These are phyloP conservation scores for Drosophila silvestris DNA, from an alignment of 2,888 invertebrate species.

Conservation along the genomic window DNA sequence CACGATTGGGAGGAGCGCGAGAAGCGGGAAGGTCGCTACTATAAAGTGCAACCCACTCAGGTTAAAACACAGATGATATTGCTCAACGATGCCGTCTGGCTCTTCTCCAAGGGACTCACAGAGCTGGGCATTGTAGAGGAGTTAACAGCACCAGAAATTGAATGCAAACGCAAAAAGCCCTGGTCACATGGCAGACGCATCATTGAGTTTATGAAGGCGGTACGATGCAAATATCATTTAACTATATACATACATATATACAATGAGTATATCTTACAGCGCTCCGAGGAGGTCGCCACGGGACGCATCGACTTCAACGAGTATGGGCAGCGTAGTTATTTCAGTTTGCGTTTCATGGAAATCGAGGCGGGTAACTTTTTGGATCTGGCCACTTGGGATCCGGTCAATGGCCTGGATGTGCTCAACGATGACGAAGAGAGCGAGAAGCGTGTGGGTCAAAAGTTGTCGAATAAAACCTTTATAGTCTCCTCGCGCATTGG, in stretches of 20 bases:
- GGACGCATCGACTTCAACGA: slow-evolving; percentile 84
- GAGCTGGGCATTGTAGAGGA: slow-evolving; percentile 83
- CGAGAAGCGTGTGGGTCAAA: slow-evolving; percentile 86
- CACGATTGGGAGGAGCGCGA: slow-evolving; percentile 85
- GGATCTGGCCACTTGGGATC: slow-evolving; percentile 86
- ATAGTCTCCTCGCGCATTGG: slow-evolving; percentile 90
- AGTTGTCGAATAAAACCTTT: slow-evolving; percentile 89
- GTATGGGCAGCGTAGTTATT: slow-evolving; percentile 89
- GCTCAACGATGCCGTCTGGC: slow-evolving; percentile 89
- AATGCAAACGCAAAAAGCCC: slow-evolving; percentile 85
- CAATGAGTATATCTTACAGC: slow-evolving; percentile 56
- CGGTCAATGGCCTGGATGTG: slow-evolving; percentile 84
- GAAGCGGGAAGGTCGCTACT: slow-evolving; percentile 79
- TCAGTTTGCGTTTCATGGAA: slow-evolving; percentile 89
- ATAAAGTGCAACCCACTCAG: slow-evolving; percentile 70
- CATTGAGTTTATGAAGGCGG: slow-evolving; percentile 89
- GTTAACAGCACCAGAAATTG: slow-evolving; percentile 74
- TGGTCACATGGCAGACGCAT: slow-evolving; percentile 89
- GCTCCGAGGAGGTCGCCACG: slow-evolving; percentile 82
- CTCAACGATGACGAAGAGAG: slow-evolving; percentile 87
- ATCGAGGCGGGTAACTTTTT: slow-evolving; percentile 87
- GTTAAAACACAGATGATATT: slow-evolving; percentile 88
- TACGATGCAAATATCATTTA: slow-evolving; percentile 78
- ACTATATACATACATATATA: slow-evolving; percentile 5
- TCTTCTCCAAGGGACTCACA: slow-evolving; percentile 87